Base-by-base conservation (phyloP, 2,888 invertebrate genomes). In the Lobophora halterata region DNA sequence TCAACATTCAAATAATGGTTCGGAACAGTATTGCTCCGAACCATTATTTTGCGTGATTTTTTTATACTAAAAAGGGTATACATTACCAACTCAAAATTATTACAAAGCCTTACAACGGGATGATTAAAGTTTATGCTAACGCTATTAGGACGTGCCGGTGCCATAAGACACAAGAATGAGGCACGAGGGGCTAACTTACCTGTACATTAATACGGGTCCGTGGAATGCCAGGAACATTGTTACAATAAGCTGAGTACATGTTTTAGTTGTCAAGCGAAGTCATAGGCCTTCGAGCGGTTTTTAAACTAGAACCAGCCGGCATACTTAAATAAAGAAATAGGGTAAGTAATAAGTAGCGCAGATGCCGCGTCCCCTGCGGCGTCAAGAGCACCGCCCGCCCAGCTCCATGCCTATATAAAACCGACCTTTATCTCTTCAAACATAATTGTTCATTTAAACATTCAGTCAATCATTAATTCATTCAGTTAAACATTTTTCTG, bases 361-460 rank as follows among this genome's bases (percentile, higher is more conserved):
- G 80, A 81, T 79, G 77, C 56, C 44, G 39, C 42, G 46, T 43
- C 57, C 55, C 56, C 48, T 54, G 52, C 48, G 52, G 54, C 53
- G 66, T 71, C 73, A 70, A 71, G 65, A 67, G 65, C 68, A 63
- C 73, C 71, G 71, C 67, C 62, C 65, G 72, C 38, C 58, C 68
- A 64, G 69, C 67, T 50, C 55, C 45, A 38, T 26, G 67, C 71
- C 71, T 62, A 74, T 74, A 76, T 79, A 79, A 79, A 77, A 79
- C 76, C 75, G 66, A 64, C 71, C 67, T 71, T 81, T 80, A 80
- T 81, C 77, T 81, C 79, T 78, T 74, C 73, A 74, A 79, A 81
- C 79, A n/a, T n/a, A 79, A 81, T 80, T 79, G 79, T n/a, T n/a
- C n/a, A n/a, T n/a, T n/a, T n/a, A n/a, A n/a, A n/a, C n/a, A n/a